Evolutionary conservation across 2,888 invertebrate species (phyloP).

Genomic region (Dimorphilus gyrociliatus): DNA sequence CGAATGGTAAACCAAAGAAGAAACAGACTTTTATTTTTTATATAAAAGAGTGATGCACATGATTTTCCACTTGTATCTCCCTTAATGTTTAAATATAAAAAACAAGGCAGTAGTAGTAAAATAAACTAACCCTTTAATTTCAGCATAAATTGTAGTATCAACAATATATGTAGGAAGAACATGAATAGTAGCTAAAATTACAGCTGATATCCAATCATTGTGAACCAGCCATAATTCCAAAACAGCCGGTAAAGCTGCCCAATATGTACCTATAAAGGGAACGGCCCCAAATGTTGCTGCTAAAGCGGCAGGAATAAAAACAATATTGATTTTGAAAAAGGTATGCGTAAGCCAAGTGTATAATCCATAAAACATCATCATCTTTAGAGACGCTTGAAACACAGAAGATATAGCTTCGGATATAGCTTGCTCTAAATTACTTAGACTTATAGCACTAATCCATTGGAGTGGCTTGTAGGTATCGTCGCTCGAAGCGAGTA

Average conservation of each 20-base stretch:
- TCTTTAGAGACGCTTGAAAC: constrained; percentile 85
- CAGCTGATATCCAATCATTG: constrained; percentile 61
- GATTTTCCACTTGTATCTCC: no score
- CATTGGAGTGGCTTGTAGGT: constrained; percentile 84
- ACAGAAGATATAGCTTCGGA: constrained; percentile 47
- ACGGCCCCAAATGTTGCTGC: constrained; percentile 86
- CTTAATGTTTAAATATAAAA: no score
- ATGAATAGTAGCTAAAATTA: constrained; percentile 62
- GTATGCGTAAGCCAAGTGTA: constrained; percentile 97
- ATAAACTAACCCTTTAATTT: constrained; percentile 77
- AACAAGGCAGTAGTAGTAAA: no score
- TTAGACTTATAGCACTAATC: constrained; percentile 57
- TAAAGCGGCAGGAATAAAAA: constrained; percentile 74
- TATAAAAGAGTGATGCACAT: no score
- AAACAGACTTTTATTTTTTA: no score
- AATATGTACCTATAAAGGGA: constrained; percentile 85
- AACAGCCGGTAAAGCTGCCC: constrained; percentile 82
- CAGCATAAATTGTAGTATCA: constrained; percentile 86
- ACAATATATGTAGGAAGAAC: constrained; percentile 78
- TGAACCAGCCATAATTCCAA: constrained; percentile 86
- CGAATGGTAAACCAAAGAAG: no score
- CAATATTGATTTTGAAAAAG: constrained; percentile 75
- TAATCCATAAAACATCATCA: constrained; percentile 87
- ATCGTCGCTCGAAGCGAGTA: constrained; percentile 65
- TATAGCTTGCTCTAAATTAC: constrained; percentile 4